Evolutionary conservation across 2,797 vertebrate species (phyloP).

Genomic region (Liparis tanakae): DNA sequence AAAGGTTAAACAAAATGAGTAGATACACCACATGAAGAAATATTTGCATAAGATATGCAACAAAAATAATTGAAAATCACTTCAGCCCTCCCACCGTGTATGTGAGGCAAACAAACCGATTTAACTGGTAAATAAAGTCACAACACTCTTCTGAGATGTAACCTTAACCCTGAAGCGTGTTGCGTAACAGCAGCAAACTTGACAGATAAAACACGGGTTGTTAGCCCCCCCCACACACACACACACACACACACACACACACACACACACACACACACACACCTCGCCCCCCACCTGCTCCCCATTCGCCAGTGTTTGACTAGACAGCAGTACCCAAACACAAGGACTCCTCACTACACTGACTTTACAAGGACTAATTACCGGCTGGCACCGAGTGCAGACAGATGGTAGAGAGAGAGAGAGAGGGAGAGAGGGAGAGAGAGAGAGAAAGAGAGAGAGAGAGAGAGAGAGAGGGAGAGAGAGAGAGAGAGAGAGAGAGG

Average conservation of each 20-base stretch:
- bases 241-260: too few relatives aligned
- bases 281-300: too few relatives aligned
- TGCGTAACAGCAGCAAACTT: slow-evolving; percentile 72
- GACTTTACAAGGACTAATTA: slow-evolving; percentile 78
- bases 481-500: slow-evolving; percentile 41
- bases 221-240: slow-evolving; percentile 54
- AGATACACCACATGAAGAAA: slow-evolving; percentile 14
- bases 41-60: slow-evolving; percentile 53
- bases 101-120: slow-evolving; percentile 55
- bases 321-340: slow-evolving; percentile 77
- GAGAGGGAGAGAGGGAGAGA: slow-evolving; percentile 36
- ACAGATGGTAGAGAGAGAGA: slow-evolving; percentile 64
- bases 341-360: slow-evolving; percentile 72
- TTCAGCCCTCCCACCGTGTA: background rate
- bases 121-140: slow-evolving; percentile 63
- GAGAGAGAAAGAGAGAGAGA: slow-evolving; percentile 46
- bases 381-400: slow-evolving; percentile 71
- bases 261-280: too few relatives aligned
- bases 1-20: slow-evolving; percentile 30
- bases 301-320: slow-evolving; percentile 58
- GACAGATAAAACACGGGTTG: slow-evolving; percentile 78
- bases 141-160: slow-evolving; percentile 66
- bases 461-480: slow-evolving; percentile 17
- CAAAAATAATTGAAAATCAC: slow-evolving; percentile 27
- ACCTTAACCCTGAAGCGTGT: slow-evolving; percentile 70